phyloP scores from a whole-genome alignment of 2,888 invertebrate genomes.

The Lasioglossum malachurum region DNA sequence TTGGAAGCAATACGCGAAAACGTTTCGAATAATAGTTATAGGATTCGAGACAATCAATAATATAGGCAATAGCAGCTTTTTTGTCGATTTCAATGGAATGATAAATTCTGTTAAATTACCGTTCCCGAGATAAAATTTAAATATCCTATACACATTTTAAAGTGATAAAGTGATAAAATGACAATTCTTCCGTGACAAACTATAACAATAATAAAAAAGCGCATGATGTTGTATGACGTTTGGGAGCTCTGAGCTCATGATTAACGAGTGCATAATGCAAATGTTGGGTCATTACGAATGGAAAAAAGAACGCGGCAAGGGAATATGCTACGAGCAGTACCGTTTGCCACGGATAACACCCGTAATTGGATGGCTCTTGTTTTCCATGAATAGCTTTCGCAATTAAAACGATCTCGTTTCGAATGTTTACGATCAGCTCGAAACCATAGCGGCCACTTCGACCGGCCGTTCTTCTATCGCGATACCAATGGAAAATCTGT shows the following conservation, averaged over 20 bases:
- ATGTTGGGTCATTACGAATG: not conserved
- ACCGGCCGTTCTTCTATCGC: not conserved
- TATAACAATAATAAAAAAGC: too few relatives aligned
- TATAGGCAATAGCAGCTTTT: too few relatives aligned
- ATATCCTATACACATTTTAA: too few relatives aligned
- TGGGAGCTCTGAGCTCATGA: not conserved
- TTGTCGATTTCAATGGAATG: too few relatives aligned
- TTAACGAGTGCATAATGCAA: conserved; percentile 6
- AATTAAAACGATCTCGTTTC: conserved; percentile 25
- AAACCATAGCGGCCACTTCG: not conserved
- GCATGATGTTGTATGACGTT: not conserved
- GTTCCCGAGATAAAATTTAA: too few relatives aligned
- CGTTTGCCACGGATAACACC: not conserved
- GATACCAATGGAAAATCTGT: conserved; percentile 44
- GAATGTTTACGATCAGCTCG: conserved; percentile 1
- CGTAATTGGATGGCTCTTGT: conserved; percentile 11
- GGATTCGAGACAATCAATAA: too few relatives aligned
- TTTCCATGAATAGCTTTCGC: conserved; percentile 18
- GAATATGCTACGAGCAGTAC: not conserved
- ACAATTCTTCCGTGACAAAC: too few relatives aligned
- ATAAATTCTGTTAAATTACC: too few relatives aligned
- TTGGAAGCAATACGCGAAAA: too few relatives aligned
- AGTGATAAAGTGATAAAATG: too few relatives aligned
- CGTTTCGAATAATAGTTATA: too few relatives aligned
- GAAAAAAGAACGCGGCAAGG: not conserved